phyloP scores from a whole-genome alignment of 92 coral and sea anemone species.

The Phenganax subtilis region DNA sequence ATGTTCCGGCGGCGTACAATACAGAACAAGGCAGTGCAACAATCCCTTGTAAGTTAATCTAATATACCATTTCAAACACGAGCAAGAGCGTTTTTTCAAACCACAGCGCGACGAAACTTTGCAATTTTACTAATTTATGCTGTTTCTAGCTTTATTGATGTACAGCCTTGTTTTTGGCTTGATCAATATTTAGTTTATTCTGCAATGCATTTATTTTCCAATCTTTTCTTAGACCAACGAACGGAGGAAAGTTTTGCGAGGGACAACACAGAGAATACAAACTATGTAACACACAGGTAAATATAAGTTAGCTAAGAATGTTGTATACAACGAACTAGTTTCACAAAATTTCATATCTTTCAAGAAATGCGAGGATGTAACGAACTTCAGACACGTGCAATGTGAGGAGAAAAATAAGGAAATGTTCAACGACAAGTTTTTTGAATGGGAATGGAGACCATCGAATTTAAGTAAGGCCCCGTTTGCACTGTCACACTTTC shows the following conservation, averaged over 20 bases:
- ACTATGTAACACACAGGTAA: slow-evolving; percentile 75
- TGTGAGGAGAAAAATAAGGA: slow-evolving; percentile 75
- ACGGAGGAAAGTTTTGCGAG: slow-evolving; percentile 86
- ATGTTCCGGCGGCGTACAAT: slow-evolving; percentile 93
- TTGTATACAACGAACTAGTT: background rate
- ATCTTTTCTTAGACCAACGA: slow-evolving; percentile 59
- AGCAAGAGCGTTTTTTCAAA: too few species aligned
- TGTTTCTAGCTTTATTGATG: too few species aligned
- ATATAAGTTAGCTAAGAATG: background rate
- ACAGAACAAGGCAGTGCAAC: slow-evolving; percentile 78
- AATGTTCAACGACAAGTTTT: slow-evolving; percentile 90
- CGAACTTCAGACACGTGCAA: slow-evolving; percentile 67
- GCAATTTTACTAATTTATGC: too few species aligned
- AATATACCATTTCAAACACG: too few species aligned
- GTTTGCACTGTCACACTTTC: background rate
- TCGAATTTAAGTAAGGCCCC: slow-evolving; percentile 70
- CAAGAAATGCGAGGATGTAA: slow-evolving; percentile 59
- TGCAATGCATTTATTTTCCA: too few species aligned
- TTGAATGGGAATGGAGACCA: slow-evolving; percentile 96
- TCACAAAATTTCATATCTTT: background rate
- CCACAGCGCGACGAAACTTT: too few species aligned
- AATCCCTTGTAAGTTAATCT: slow-evolving; percentile 65
- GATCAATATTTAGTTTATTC: too few species aligned
- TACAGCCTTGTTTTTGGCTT: too few species aligned
- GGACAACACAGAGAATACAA: slow-evolving; percentile 80